These are phyloP conservation scores for Tipula vernalis DNA, from an alignment of 2,888 invertebrate species.

Conservation along the genomic window DNA sequence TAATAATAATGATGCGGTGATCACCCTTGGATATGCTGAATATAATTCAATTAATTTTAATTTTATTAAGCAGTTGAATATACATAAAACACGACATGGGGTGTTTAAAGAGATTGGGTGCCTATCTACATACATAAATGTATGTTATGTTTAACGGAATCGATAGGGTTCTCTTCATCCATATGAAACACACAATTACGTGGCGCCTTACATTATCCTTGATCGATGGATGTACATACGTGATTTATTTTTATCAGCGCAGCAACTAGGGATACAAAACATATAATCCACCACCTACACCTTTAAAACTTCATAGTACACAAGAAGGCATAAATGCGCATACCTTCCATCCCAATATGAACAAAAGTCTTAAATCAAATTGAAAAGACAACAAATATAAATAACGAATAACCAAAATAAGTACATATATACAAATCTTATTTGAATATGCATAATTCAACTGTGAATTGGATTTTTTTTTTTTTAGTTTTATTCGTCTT, in stretches of 20 bases:
- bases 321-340: background rate
- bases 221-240: background rate
- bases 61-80: background rate
- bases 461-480: background rate
- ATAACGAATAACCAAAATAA: background rate
- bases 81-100: background rate
- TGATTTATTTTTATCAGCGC: background rate
- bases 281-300: background rate
- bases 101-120: background rate
- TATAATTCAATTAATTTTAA: background rate
- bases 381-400: background rate
- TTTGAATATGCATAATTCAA: constrained; percentile 10
- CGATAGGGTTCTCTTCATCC: background rate
- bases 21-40: background rate
- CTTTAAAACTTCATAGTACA: background rate
- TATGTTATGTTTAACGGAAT: background rate
- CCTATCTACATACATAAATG: background rate
- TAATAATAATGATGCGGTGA: background rate
- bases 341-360: background rate
- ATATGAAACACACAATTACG: background rate
- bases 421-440: background rate
- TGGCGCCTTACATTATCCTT: background rate
- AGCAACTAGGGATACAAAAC: background rate
- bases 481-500: background rate
- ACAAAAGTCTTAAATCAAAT: background rate